A percentile compares a stretch with the other conserved stretches of the same genome.
Evolutionary conservation across 2,113 vertebrate species (phyloP).

Genomic region (Bostrychus sinensis): DNA sequence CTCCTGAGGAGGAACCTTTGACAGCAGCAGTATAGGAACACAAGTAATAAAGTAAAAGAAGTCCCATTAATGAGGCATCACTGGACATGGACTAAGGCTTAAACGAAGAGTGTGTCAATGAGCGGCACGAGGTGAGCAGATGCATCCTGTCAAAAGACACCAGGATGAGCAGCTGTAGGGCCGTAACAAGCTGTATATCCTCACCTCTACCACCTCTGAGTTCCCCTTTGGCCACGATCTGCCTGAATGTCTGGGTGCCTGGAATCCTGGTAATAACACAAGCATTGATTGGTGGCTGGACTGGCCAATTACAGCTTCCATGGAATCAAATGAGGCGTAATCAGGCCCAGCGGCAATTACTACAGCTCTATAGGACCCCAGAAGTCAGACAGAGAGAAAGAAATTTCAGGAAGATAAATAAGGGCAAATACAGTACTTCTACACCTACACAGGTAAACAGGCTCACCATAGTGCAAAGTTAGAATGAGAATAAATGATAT

Average conservation of each 20-base stretch:
- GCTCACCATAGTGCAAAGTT: too few relatives aligned
- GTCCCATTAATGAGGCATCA: constrained; percentile 44
- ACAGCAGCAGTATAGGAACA: constrained; percentile 21
- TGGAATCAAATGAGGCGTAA: constrained; percentile 76
- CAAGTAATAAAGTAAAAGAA: constrained; percentile 13
- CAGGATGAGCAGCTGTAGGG: constrained; percentile 29
- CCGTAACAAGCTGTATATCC: constrained; percentile 58
- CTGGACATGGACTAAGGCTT: constrained; percentile 33
- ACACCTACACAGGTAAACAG: too few relatives aligned
- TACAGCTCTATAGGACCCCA: constrained; percentile 28
- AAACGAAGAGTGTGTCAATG: constrained; percentile 42
- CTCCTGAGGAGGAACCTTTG: constrained; percentile 27
- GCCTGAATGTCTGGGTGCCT: constrained; percentile 47
- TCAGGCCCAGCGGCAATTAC: constrained; percentile 74
- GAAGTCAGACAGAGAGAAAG: constrained; percentile 43
- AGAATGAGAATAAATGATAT: too few relatives aligned
- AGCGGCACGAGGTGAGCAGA: constrained; percentile 39
- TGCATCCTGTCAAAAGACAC: constrained; percentile 39
- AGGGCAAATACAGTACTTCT: constrained; percentile 12
- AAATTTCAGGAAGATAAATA: constrained; percentile 38
- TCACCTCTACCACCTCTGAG: constrained; percentile 15
- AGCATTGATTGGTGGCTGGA: constrained; percentile 72
- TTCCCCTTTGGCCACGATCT: constrained; percentile 53
- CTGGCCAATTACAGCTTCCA: constrained; percentile 76
- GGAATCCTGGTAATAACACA: constrained; percentile 67